Percentiles rank a stretch among this genome's conserved stretches.
Conservation (phyloP, 1,140 invertebrate species). For the Manduca sexta region DNA sequence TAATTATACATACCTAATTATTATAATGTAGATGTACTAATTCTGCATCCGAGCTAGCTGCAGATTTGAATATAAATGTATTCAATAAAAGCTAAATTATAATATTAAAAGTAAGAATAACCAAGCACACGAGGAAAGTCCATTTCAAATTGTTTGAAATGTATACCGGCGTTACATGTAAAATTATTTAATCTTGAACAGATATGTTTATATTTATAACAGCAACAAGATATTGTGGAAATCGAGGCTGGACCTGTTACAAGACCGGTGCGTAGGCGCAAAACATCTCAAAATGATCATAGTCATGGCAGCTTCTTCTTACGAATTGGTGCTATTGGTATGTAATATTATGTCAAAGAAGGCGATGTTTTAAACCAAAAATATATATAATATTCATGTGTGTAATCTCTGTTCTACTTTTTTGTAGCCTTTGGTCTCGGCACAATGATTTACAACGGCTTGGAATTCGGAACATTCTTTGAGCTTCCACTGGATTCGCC, state of each 20-base stretch:
- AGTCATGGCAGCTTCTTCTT: conserved; percentile 98
- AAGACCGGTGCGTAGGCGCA: conserved; percentile 82
- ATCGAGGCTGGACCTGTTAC: conserved; percentile 81
- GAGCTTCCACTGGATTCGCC: conserved; percentile 91
- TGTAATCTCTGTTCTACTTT: conserved; percentile 13
- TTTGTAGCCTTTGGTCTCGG: conserved; percentile 93
- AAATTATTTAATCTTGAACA: neutral
- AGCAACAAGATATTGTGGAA: conserved; percentile 75
- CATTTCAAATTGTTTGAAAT: no score
- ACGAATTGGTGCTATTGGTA: conserved; percentile 95
- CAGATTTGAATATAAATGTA: neutral
- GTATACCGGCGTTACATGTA: no score
- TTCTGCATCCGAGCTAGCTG: conserved; percentile 2
- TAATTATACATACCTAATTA: neutral
- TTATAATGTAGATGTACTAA: conserved; percentile 3
- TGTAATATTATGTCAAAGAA: conserved; percentile 7
- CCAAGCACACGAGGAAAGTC: no score
- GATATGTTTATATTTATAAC: conserved; percentile 12
- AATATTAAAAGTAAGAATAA: no score
- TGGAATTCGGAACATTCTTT: conserved; percentile 96
- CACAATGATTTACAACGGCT: conserved; percentile 97
- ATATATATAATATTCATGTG: neutral
- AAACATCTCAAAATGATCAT: conserved; percentile 93
- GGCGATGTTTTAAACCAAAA: neutral
- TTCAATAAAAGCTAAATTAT: neutral